Conservation (phyloP, 2,797 vertebrate genomes). For the Sardinella longiceps region DNA sequence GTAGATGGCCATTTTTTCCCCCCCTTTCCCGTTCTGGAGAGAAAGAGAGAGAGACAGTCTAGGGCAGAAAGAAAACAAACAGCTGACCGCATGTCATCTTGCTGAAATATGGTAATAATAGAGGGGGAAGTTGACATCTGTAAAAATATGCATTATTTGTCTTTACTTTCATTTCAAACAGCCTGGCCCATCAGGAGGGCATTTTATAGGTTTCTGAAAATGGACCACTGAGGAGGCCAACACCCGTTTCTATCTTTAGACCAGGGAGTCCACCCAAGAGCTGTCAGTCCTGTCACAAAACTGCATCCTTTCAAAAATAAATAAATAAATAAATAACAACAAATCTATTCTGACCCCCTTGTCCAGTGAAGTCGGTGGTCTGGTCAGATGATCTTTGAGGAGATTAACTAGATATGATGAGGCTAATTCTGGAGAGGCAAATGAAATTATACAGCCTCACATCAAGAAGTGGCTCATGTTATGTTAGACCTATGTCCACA, state of each 20-base stretch:
- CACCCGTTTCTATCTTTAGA: slow-evolving; percentile 82
- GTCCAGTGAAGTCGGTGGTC: slow-evolving; percentile 53
- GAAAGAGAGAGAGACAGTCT: slow-evolving; percentile 39
- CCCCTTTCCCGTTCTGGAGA: background rate
- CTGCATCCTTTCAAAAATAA: slow-evolving; percentile 55
- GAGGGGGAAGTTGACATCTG: slow-evolving; percentile 73
- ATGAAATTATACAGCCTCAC: background rate
- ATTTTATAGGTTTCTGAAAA: slow-evolving; percentile 70
- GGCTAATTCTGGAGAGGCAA: background rate
- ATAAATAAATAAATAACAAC: slow-evolving; percentile 30
- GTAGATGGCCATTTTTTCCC: slow-evolving; percentile 40
- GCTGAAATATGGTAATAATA: slow-evolving; percentile 75
- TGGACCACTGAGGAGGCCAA: slow-evolving; percentile 72
- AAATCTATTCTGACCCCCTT: slow-evolving; percentile 65
- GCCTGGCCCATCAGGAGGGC: slow-evolving; percentile 64
- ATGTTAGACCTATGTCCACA: slow-evolving; percentile 39
- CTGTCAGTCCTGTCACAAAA: slow-evolving; percentile 67
- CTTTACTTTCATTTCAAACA: slow-evolving; percentile 60
- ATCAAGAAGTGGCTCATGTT: slow-evolving; percentile 23
- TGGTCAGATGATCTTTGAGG: background rate
- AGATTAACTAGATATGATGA: background rate
- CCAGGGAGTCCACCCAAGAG: slow-evolving; percentile 74
- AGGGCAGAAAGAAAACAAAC: slow-evolving; percentile 67
- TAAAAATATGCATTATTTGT: slow-evolving; percentile 79
- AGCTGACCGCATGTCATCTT: slow-evolving; percentile 63